phyloP scores from a whole-genome alignment of 1,140 invertebrate genomes.

The Riptortus pedestris region DNA sequence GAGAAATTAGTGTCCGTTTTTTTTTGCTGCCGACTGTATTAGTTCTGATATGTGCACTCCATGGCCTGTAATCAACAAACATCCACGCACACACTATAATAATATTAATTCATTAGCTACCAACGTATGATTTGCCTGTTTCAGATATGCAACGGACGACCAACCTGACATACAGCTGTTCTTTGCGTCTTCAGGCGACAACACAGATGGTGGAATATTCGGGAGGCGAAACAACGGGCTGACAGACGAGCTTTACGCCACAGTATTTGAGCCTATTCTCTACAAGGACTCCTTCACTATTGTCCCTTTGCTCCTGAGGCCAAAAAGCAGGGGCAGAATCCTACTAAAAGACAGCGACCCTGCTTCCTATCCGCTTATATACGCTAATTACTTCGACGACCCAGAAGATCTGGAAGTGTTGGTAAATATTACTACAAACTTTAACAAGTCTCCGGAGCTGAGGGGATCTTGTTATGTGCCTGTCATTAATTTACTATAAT shows the following conservation, averaged over 20 bases:
- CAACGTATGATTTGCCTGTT: too few relatives aligned
- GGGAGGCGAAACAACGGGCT: slow-evolving; percentile 54
- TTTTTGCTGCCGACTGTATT: too few relatives aligned
- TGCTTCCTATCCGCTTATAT: slow-evolving; percentile 58
- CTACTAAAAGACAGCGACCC: slow-evolving; percentile 55
- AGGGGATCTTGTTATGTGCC: too few relatives aligned
- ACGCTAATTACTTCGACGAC: slow-evolving; percentile 67
- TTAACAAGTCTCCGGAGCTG: too few relatives aligned
- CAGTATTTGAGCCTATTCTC: slow-evolving; percentile 54
- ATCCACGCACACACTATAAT: too few relatives aligned
- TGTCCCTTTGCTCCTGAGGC: slow-evolving; percentile 54
- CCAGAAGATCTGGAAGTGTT: slow-evolving; percentile 55
- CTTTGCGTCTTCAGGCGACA: slow-evolving; percentile 55
- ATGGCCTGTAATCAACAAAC: too few relatives aligned
- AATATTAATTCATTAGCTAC: too few relatives aligned
- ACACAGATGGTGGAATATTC: slow-evolving; percentile 62
- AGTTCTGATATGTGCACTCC: too few relatives aligned
- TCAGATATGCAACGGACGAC: slow-evolving; percentile 40
- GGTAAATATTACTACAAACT: too few relatives aligned
- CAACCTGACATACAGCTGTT: slow-evolving; percentile 72
- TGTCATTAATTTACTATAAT: too few relatives aligned
- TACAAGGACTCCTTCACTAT: slow-evolving; percentile 54
- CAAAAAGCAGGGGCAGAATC: slow-evolving; percentile 58
- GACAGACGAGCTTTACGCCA: slow-evolving; percentile 51
- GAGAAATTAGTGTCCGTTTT: too few relatives aligned